These are phyloP conservation scores for Amblyjoppa fuscipennis DNA, from an alignment of 2,888 invertebrate genomes.

Conservation along the genomic window DNA sequence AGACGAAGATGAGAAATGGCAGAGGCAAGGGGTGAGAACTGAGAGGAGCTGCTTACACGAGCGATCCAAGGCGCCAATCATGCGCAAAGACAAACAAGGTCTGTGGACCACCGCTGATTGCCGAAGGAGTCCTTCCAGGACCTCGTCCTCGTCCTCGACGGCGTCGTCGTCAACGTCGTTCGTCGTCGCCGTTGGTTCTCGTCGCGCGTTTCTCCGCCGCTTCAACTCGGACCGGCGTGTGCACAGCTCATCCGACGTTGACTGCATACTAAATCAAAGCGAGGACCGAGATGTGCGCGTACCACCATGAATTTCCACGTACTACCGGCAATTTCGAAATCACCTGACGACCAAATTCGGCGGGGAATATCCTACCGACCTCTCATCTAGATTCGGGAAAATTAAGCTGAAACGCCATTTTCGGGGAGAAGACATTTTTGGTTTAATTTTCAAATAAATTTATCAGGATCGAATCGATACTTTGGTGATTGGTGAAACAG, in stretches of 20 bases:
- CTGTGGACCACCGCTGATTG: conserved; percentile 83
- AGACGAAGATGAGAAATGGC: conserved; percentile 50
- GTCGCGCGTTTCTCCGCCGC: conserved; percentile 47
- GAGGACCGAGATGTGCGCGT: conserved; percentile 62
- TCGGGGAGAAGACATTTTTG: too few species aligned
- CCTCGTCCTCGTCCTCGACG: conserved; percentile 47
- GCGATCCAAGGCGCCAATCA: conserved; percentile 83
- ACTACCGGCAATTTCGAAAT: conserved; percentile 57
- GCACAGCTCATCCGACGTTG: conserved; percentile 75
- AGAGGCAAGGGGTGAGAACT: conserved; percentile 23
- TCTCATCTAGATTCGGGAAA: conserved; percentile 11
- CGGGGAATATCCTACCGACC: conserved; percentile 1
- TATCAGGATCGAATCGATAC: background rate
- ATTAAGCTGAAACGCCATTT: conserved; percentile 2
- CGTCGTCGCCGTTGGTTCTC: conserved; percentile 26
- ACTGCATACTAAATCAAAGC: conserved; percentile 83
- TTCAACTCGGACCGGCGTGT: conserved; percentile 68
- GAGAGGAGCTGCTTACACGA: conserved; percentile 73
- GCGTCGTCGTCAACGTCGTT: conserved; percentile 56
- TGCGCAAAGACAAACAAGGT: conserved; percentile 83
- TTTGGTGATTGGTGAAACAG: too few species aligned
- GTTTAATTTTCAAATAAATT: background rate
- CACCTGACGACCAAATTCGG: conserved; percentile 51
- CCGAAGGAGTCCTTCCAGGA: conserved; percentile 77
- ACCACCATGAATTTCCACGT: conserved; percentile 53